Conservation (phyloP, 1,140 invertebrate genomes). For the Lepidurus apus region DNA sequence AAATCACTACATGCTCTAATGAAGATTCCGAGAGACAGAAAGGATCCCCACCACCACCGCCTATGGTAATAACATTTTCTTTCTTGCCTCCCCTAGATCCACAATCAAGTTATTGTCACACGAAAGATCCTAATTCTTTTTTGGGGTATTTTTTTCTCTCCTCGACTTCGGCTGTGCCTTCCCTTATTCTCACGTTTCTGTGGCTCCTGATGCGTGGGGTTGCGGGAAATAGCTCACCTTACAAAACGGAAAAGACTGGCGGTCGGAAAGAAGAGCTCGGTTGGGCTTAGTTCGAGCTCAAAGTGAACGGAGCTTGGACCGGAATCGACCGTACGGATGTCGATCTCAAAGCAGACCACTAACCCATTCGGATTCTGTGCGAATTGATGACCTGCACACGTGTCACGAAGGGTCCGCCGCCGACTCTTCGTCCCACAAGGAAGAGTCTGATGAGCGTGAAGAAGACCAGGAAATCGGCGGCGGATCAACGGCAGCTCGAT, state of each 20-base stretch:
- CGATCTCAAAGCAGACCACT: slow-evolving; percentile 25
- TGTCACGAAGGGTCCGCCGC: neutral
- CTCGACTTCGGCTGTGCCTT: neutral
- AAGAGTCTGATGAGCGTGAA: slow-evolving; percentile 36
- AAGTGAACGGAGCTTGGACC: slow-evolving; percentile 39
- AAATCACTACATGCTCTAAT: neutral
- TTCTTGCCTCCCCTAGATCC: neutral
- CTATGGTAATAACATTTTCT: neutral
- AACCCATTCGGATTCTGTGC: slow-evolving; percentile 2
- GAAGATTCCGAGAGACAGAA: neutral
- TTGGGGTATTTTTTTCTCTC: neutral
- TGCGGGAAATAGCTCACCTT: neutral
- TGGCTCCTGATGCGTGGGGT: neutral
- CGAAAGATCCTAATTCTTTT: neutral
- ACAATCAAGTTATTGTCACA: neutral
- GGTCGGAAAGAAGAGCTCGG: slow-evolving; percentile 23
- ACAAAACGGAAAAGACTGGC: slow-evolving; percentile 25
- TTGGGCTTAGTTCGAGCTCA: slow-evolving; percentile 38
- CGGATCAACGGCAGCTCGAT: slow-evolving; percentile 38
- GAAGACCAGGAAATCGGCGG: slow-evolving; percentile 34
- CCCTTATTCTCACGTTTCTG: neutral
- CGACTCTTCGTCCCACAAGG: slow-evolving; percentile 29
- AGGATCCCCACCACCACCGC: neutral
- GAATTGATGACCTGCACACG: neutral
- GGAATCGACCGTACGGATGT: slow-evolving; percentile 34